A percentile compares a stretch with the other conserved stretches of the same genome.
These are phyloP conservation scores for Drosophila leonis DNA, from an alignment of 2,888 invertebrate genomes.

Conservation along the genomic window DNA sequence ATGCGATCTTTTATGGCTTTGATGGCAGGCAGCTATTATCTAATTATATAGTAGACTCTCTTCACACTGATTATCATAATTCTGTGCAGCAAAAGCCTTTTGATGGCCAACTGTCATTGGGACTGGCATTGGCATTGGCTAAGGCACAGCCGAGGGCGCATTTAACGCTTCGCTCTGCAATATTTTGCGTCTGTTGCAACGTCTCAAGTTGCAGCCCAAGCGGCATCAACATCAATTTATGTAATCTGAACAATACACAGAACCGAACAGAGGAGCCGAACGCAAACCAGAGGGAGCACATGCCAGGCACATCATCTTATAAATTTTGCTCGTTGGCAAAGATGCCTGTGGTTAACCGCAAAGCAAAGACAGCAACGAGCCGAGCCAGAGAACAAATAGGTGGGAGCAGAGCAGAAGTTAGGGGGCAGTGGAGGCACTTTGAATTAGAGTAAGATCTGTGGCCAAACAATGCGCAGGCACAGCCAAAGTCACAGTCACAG, in stretches of 20 bases:
- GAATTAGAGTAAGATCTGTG: slow-evolving; percentile 57
- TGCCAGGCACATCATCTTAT: slow-evolving; percentile 75
- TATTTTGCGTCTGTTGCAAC: slow-evolving; percentile 43
- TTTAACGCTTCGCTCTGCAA: slow-evolving; percentile 61
- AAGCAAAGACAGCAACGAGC: slow-evolving; percentile 20
- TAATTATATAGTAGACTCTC: slow-evolving; percentile 53
- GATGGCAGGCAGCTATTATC: slow-evolving; percentile 32
- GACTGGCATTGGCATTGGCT: slow-evolving; percentile 30
- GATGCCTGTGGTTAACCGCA: slow-evolving; percentile 78
- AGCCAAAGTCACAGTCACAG: slow-evolving; percentile 27
- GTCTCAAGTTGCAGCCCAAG: slow-evolving; percentile 68
- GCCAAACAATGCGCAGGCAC: slow-evolving; percentile 57
- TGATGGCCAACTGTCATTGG: slow-evolving; percentile 61
- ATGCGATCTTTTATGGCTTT: slow-evolving; percentile 15
- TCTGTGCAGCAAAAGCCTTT: slow-evolving; percentile 43
- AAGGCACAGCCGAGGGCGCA: slow-evolving; percentile 30
- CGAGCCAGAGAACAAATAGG: neutral
- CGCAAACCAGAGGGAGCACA: slow-evolving; percentile 5
- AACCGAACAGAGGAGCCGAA: slow-evolving; percentile 19
- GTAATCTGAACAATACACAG: slow-evolving; percentile 69
- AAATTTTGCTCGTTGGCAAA: slow-evolving; percentile 70
- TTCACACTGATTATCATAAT: slow-evolving; percentile 57
- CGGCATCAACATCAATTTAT: slow-evolving; percentile 76
- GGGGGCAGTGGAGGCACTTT: slow-evolving; percentile 35
- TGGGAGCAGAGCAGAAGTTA: neutral